Conservation (phyloP, 2,888 invertebrate species). For the Pachycephus smyrnensis region DNA sequence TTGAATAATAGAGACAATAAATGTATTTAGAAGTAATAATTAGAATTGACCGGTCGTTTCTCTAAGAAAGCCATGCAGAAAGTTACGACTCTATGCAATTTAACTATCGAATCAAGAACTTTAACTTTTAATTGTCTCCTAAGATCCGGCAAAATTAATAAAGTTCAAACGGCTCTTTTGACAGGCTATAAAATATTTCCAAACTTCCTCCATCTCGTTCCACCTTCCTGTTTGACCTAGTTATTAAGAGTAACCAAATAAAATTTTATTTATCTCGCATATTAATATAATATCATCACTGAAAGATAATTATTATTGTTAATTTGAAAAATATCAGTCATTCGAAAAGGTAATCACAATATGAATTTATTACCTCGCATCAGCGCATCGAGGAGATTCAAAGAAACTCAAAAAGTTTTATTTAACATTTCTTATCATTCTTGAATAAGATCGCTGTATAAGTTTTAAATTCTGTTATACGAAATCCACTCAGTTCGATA, state of each 20-base stretch:
- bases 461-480: not conserved
- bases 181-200: not conserved
- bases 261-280: not conserved
- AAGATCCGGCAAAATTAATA: slow-evolving; percentile 1
- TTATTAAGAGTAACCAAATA: not conserved
- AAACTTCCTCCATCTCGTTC: not conserved
- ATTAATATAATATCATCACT: not conserved
- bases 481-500: not conserved
- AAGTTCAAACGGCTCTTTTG: slow-evolving; percentile 1
- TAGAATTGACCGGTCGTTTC: not conserved
- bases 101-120: not conserved
- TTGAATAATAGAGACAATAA: no score
- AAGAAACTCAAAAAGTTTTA: not conserved
- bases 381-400: not conserved
- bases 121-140: not conserved
- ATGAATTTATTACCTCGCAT: no score
- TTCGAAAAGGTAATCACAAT: no score
- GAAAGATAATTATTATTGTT: not conserved
- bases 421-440: not conserved
- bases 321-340: no score
- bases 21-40: not conserved
- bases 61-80: not conserved
- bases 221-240: not conserved
- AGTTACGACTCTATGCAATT: not conserved
- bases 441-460: not conserved